phyloP scores from a whole-genome alignment of 2,888 invertebrate species.

The Apodemia zela region DNA sequence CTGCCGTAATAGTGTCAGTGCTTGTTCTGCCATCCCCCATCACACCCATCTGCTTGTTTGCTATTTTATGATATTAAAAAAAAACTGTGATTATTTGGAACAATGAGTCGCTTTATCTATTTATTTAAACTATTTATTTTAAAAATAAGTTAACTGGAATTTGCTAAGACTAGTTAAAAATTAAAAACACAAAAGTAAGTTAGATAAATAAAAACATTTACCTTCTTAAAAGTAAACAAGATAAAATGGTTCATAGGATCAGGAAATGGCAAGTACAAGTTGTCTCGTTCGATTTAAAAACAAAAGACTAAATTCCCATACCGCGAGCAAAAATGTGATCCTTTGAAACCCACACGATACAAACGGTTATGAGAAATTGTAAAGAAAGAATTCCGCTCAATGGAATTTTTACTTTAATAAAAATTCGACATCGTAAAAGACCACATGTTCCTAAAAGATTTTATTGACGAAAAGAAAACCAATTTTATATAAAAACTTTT shows the following conservation, averaged over 20 bases:
- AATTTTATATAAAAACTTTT: conserved; percentile 8
- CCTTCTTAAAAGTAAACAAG: neutral
- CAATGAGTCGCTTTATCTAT: too few relatives aligned
- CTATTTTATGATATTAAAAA: too few relatives aligned
- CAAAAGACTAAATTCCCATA: conserved; percentile 8
- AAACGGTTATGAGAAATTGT: conserved; percentile 16
- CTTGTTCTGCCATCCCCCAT: too few relatives aligned
- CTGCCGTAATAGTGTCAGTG: too few relatives aligned
- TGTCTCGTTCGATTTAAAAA: conserved; percentile 2
- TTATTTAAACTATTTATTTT: too few relatives aligned
- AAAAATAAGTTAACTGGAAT: too few relatives aligned
- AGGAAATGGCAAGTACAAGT: neutral
- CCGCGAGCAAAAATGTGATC: conserved; percentile 1
- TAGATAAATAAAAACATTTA: neutral
- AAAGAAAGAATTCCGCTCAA: conserved; percentile 13
- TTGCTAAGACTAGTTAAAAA: too few relatives aligned
- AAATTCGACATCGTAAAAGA: conserved; percentile 17
- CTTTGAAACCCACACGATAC: conserved; percentile 13
- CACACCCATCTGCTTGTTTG: too few relatives aligned
- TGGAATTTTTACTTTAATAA: conserved; percentile 21
- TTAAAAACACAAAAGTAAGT: too few relatives aligned
- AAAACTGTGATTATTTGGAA: too few relatives aligned
- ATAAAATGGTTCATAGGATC: conserved; percentile 1
- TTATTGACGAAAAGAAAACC: conserved; percentile 14
- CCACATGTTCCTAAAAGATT: conserved; percentile 18